Percentiles rank a stretch among this genome's conserved stretches.
Conservation (phyloP, 2,888 invertebrate species). For the Fabriciana adippe region DNA sequence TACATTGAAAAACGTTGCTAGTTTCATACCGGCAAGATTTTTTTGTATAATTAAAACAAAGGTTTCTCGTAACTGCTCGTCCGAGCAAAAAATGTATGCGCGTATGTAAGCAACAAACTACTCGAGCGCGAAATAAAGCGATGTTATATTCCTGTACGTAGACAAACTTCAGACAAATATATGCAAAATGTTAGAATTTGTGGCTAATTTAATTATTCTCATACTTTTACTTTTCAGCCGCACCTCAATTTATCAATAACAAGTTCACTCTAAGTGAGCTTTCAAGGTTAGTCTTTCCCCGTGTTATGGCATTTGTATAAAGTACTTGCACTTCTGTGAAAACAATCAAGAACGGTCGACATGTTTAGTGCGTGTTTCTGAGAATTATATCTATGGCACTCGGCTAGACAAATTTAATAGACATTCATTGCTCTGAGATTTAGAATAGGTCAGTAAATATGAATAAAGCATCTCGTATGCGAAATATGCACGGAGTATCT, state of each 20-base stretch:
- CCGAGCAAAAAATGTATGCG: slow-evolving; percentile 38
- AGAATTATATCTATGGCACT: slow-evolving; percentile 29
- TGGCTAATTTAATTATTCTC: background rate
- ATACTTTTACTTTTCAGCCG: slow-evolving; percentile 20
- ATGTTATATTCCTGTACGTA: slow-evolving; percentile 15
- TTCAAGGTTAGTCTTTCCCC: slow-evolving; percentile 4
- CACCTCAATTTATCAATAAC: slow-evolving; percentile 17
- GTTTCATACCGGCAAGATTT: slow-evolving; percentile 29
- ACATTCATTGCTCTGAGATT: background rate
- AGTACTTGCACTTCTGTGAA: slow-evolving; percentile 23
- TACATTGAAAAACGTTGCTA: slow-evolving; percentile 27
- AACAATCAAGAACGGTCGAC: slow-evolving; percentile 25
- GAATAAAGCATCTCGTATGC: background rate
- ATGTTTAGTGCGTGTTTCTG: slow-evolving; percentile 28
- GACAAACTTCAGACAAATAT: slow-evolving; percentile 11
- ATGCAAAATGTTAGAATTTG: slow-evolving; percentile 1
- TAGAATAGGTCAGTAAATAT: background rate
- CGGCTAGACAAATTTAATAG: slow-evolving; percentile 11
- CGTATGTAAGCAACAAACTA: slow-evolving; percentile 35
- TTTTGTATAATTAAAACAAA: slow-evolving; percentile 39
- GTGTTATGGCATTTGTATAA: slow-evolving; percentile 11
- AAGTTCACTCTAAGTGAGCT: slow-evolving; percentile 1
- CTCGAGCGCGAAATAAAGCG: slow-evolving; percentile 33
- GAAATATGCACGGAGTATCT: slow-evolving; percentile 35
- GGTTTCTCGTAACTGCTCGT: slow-evolving; percentile 38